Evolutionary conservation across 2,797 vertebrate species (phyloP).

Genomic region (Trachurus trachurus): DNA sequence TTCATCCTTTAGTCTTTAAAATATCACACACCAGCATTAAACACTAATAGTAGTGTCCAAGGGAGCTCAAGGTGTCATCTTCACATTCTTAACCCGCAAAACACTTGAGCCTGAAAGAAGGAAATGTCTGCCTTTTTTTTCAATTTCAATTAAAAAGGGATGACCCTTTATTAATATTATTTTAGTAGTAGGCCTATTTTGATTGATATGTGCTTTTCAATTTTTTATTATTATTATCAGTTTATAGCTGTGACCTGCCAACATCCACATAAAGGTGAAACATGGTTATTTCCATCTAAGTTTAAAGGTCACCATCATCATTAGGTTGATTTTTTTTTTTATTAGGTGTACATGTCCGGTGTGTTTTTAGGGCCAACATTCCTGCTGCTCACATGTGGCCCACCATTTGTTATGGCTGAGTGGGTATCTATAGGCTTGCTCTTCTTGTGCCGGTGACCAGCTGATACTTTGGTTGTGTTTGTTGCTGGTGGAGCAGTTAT

Average conservation of each 20-base stretch:
- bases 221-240: not conserved
- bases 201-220: not conserved
- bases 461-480: slow-evolving; percentile 6
- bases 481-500: slow-evolving; percentile 24
- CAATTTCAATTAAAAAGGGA: not conserved
- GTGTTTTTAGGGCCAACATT: slow-evolving; percentile 46
- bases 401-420: slow-evolving; percentile 56
- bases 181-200: not conserved
- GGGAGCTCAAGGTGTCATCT: not conserved
- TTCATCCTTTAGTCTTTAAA: not conserved
- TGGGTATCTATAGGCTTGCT: slow-evolving; percentile 40
- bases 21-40: too few species aligned
- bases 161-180: not conserved
- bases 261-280: too few species aligned
- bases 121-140: not conserved
- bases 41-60: not conserved
- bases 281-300: not conserved
- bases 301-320: not conserved
- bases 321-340: not conserved
- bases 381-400: slow-evolving; percentile 57
- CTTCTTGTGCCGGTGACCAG: slow-evolving; percentile 20
- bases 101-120: not conserved
- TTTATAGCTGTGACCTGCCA: not conserved
- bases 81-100: not conserved
- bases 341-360: slow-evolving; percentile 3